A percentile compares a stretch with the other conserved stretches of the same genome.
Evolutionary conservation across 2,888 invertebrate genomes (phyloP).

Genomic region (Dryobotodes eremita): DNA sequence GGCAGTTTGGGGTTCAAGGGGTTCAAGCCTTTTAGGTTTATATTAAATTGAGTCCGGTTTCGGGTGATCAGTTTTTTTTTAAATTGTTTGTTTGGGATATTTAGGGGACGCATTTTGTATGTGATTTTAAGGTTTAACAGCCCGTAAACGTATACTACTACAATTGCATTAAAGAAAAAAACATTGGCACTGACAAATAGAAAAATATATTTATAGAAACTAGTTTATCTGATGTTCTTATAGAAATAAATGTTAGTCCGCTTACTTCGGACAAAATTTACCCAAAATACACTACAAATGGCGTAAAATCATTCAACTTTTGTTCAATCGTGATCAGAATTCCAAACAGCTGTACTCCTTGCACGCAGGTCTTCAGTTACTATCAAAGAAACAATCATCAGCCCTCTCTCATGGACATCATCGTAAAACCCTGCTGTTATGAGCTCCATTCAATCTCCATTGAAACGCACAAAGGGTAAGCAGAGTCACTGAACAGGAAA

Average conservation of each 20-base stretch:
- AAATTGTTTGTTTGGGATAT: background rate
- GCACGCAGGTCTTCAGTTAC: background rate
- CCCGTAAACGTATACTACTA: no score
- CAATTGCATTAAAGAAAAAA: no score
- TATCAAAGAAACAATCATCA: constrained; percentile 45
- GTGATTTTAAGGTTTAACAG: background rate
- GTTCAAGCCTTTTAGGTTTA: constrained; percentile 24
- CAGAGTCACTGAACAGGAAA: background rate
- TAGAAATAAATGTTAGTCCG: no score
- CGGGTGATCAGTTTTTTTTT: background rate
- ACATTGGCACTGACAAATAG: no score
- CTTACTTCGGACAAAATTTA: no score
- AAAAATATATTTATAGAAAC: no score
- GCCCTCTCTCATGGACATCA: constrained; percentile 40
- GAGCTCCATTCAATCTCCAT: constrained; percentile 58
- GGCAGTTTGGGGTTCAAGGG: constrained; percentile 10
- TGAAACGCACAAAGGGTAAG: constrained; percentile 52
- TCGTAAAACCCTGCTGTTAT: constrained; percentile 56
- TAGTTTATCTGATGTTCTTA: no score
- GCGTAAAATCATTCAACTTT: background rate
- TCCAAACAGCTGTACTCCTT: background rate
- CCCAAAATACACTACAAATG: no score
- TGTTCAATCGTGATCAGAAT: background rate
- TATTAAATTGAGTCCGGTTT: constrained; percentile 20
- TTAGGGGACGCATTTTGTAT: background rate